These are phyloP conservation scores for Mylabris phalerata DNA, from an alignment of 1,140 invertebrate species.

Conservation along the genomic window DNA sequence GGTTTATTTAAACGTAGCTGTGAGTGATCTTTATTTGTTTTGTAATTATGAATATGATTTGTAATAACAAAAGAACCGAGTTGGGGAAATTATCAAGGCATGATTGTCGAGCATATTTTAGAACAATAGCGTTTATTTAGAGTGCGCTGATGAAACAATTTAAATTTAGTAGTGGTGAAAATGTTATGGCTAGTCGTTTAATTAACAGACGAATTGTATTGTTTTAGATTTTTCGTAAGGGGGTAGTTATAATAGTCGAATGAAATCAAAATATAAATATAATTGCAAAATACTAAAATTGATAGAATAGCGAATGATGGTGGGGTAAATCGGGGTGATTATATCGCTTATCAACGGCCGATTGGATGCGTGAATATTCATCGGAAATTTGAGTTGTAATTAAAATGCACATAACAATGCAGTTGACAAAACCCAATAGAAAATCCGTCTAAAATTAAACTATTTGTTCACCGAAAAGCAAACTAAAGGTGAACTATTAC, in stretches of 20 bases:
- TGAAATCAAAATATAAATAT: too few relatives aligned
- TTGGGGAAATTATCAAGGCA: constrained; percentile 39
- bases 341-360: too few relatives aligned
- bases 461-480: neutral
- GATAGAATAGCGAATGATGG: too few relatives aligned
- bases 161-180: constrained; percentile 40
- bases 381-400: too few relatives aligned
- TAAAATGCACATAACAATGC: too few relatives aligned
- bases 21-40: constrained; percentile 37
- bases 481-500: neutral
- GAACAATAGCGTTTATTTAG: constrained; percentile 38
- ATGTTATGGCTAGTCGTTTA: constrained; percentile 32
- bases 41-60: constrained; percentile 46
- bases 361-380: too few relatives aligned
- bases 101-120: constrained; percentile 35
- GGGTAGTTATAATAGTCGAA: too few relatives aligned
- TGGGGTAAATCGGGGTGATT: too few relatives aligned
- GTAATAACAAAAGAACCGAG: constrained; percentile 41
- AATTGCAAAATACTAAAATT: too few relatives aligned
- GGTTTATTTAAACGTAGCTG: constrained; percentile 26
- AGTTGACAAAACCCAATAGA: too few relatives aligned
- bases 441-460: neutral
- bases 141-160: constrained; percentile 38
- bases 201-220: constrained; percentile 28
- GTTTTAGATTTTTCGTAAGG: constrained; percentile 8